These are phyloP conservation scores for Leptonema lineaticorne DNA, from an alignment of 1,140 invertebrate genomes.

Conservation along the genomic window DNA sequence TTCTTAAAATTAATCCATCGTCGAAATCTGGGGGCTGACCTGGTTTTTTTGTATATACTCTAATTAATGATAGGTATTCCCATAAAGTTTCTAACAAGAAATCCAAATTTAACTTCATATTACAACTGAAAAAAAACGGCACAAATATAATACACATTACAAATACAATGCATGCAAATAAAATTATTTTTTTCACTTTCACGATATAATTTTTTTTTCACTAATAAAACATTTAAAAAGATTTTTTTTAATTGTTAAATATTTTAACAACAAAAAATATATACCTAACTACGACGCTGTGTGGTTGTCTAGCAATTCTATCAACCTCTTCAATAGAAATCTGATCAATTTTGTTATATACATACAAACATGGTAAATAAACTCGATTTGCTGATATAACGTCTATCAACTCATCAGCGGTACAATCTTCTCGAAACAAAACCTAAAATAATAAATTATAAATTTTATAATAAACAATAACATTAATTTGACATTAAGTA, in stretches of 20 bases:
- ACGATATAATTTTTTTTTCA: no score
- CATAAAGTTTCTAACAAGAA: conserved; percentile 90
- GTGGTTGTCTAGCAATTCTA: conserved; percentile 83
- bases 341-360: conserved; percentile 99
- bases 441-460: conserved; percentile 55
- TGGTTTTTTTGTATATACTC: conserved; percentile 98
- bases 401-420: conserved; percentile 96
- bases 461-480: neutral
- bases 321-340: conserved; percentile 99
- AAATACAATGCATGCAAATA: neutral
- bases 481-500: neutral
- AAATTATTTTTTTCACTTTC: neutral
- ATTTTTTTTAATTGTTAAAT: no score
- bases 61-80: conserved; percentile 91
- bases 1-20: conserved; percentile 89
- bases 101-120: conserved; percentile 98
- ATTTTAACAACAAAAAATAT: no score
- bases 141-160: neutral
- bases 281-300: conserved; percentile 94
- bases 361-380: conserved; percentile 96
- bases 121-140: conserved; percentile 79
- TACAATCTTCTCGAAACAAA: conserved; percentile 94
- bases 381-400: conserved; percentile 97
- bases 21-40: conserved; percentile 95
- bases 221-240: no score